Evolutionary conservation across 2,888 invertebrate species (phyloP).

Genomic region (Linnaemya tessellans): DNA sequence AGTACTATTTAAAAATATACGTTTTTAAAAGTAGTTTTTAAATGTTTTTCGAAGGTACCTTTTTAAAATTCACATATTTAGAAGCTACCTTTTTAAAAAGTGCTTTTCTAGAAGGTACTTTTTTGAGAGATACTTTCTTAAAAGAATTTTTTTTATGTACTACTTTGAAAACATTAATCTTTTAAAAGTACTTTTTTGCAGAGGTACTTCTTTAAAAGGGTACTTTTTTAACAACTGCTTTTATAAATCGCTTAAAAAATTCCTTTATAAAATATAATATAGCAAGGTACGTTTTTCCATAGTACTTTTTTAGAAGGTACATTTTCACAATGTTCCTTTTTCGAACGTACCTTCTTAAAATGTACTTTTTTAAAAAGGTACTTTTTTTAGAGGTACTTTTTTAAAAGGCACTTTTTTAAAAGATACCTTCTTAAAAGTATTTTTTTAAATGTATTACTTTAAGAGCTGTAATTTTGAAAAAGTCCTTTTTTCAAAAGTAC

Average conservation of each 20-base stretch:
- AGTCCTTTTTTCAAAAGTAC: neutral
- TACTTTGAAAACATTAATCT: neutral
- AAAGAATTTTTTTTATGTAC: neutral
- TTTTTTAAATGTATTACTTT: neutral
- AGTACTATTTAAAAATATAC: neutral
- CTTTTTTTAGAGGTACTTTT: constrained; percentile 3
- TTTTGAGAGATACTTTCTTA: neutral
- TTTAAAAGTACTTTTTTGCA: neutral
- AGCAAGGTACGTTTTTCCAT: no score
- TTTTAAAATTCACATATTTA: no score
- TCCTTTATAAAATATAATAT: no score
- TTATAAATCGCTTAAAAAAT: no score
- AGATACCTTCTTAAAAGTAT: neutral
- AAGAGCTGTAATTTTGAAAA: no score
- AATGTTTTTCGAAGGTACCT: no score
- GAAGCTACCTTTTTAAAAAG: neutral
- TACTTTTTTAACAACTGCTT: neutral
- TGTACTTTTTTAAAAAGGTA: neutral
- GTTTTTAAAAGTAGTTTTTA: neutral
- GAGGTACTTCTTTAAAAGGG: neutral
- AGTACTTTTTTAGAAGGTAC: no score
- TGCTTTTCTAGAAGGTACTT: constrained; percentile 3
- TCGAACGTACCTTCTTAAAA: neutral
- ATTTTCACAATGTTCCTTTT: no score
- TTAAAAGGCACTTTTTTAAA: neutral